Conservation (phyloP, 2,888 invertebrate genomes). For the Acleris emargana region DNA sequence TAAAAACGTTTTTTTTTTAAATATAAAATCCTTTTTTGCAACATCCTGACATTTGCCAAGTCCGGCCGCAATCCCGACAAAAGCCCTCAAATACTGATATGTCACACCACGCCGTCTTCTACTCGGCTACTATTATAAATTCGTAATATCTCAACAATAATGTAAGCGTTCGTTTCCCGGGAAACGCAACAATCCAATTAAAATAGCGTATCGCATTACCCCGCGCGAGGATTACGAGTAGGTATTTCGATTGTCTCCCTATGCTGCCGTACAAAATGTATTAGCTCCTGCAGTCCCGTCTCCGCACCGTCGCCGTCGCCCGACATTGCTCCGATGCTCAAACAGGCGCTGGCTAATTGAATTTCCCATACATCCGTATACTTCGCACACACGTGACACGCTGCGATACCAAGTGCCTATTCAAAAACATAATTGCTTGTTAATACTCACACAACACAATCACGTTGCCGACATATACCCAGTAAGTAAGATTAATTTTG, state of each 20-base stretch:
- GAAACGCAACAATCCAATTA: conserved; percentile 8
- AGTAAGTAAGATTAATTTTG: not conserved
- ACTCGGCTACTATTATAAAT: no score
- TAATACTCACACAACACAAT: conserved; percentile 12
- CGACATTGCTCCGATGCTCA: conserved; percentile 29
- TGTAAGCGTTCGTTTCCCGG: no score
- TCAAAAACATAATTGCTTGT: conserved; percentile 23
- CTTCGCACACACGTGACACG: conserved; percentile 14
- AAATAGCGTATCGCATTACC: conserved; percentile 3
- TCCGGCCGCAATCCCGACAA: no score
- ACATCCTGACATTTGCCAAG: no score
- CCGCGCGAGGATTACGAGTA: not conserved
- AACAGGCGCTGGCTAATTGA: conserved; percentile 41
- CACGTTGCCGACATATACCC: conserved; percentile 1
- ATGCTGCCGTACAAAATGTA: conserved; percentile 21
- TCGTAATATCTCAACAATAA: no score
- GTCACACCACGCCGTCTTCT: no score
- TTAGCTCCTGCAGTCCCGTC: conserved; percentile 26
- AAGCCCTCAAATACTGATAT: no score
- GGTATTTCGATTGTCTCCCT: conserved; percentile 4
- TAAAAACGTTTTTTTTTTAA: no score
- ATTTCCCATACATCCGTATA: conserved; percentile 27
- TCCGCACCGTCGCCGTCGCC: conserved; percentile 17
- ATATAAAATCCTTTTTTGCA: no score
- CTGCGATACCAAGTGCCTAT: conserved; percentile 20